phyloP scores from a whole-genome alignment of 2,888 invertebrate species.

The Apotomis turbidana region DNA sequence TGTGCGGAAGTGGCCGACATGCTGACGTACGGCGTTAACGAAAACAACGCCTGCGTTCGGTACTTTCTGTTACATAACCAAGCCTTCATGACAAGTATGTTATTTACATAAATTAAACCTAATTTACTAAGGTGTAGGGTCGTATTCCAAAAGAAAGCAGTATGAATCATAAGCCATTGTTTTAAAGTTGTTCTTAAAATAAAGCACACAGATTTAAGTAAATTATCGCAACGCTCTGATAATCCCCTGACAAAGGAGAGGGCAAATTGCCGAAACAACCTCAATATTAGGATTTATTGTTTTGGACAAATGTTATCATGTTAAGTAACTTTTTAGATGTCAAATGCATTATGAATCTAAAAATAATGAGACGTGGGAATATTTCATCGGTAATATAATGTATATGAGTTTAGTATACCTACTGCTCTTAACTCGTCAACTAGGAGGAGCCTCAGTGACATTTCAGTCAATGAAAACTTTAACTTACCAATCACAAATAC shows the following conservation, averaged over 20 bases:
- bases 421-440: no score
- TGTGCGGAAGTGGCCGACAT: not conserved
- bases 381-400: not conserved
- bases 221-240: constrained; percentile 40
- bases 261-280: constrained; percentile 34
- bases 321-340: not conserved
- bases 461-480: no score
- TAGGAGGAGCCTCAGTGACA: no score
- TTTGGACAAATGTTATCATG: constrained; percentile 15
- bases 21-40: constrained; percentile 1
- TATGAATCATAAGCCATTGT: constrained; percentile 1
- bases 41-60: constrained; percentile 1
- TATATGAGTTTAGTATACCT: not conserved
- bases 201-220: constrained; percentile 35
- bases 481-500: no score
- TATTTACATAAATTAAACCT: not conserved
- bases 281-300: constrained; percentile 23
- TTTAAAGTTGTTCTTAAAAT: constrained; percentile 17
- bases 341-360: not conserved
- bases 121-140: not conserved
- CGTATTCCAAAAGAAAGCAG: not conserved
- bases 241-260: constrained; percentile 24
- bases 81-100: not conserved
- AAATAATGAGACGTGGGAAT: not conserved
- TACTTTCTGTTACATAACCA: not conserved